Base-by-base conservation (phyloP, 2,888 invertebrate species). In the Megaustenia siamemsis region DNA sequence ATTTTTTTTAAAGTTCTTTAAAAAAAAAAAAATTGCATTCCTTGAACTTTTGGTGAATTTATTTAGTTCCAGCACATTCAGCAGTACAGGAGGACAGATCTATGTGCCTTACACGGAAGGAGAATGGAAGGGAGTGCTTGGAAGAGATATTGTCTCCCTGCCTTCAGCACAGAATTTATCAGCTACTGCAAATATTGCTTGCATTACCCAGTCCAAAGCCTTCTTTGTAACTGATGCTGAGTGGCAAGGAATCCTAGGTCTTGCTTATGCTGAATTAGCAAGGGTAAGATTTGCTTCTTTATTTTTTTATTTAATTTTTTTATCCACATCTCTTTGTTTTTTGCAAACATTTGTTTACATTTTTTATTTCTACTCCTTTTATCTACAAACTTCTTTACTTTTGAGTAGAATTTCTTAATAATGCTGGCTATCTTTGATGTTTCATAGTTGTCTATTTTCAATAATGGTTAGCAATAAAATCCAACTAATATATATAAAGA, bases 171-270 rank as follows among this genome's bases (percentile, higher is more conserved):
- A 94, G 6, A 94, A 94, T 92, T 79, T 92, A 15, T 89, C 90
- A 24, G 94, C 95, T 0, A 93, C 93, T 76, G 88, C 89, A 21
- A 94, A 95, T 86, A 94, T 96, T 76, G 95, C 95, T 18, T 94
- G 95, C 35, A 96, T 96, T 85, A 95, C 94, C 12, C 93, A 94
- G 43, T 95, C 95, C 69, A 94, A 95, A 78, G 94, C 95, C 77
- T 96, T 96, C 91, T 96, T 95, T 88, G 95, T 95, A 92, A 95
- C 95, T 90, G 95, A 95, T 10, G 95, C 96, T 6, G 94, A 95
- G 85, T 96, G 96, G 96, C 95, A 96, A 94, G 94, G 96, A 83
- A 95, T 96, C 68, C 93, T 96, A 32, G 96, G 96, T 2, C 89
- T 96, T 66, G 96, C 95, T 0, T 96, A 96, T 87, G 88, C 89